Base-by-base conservation (phyloP, 2,888 invertebrate genomes). In the Cantharis rustica region DNA sequence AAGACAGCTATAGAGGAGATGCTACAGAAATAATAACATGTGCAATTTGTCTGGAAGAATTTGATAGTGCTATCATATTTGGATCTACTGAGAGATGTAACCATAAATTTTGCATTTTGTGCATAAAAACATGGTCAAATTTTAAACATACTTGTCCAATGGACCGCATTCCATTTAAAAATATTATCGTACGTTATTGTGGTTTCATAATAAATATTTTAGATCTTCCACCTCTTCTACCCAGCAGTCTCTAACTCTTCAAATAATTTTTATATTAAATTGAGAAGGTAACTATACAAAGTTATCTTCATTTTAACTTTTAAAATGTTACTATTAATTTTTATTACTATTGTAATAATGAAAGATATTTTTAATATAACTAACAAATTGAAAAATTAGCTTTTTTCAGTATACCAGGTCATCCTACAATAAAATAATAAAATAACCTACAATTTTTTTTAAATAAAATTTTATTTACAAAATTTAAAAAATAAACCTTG, bases 401-500 rank as follows among this genome's bases (percentile, higher is more conserved):
- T 47, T 47, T 47, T n/a, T 47, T 3, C n/a, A n/a, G 13, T 7
- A 1, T 23, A 23, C 23, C 17, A 17, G 17, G 2, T 3, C 17
- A 17, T 31, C 2, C 11, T 27, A 27, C 11, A 3, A 2, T 27
- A 11, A 27, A 27, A 27, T 27, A 27, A 27, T 27, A 27, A 27
- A 27, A 27, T 27, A 27, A 47, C 2, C n/a, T 47, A 47, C 1
- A 27, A 10, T n/a, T 47, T 47, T n/a, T 47, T 47, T 47, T n/a
- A n/a, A 47, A n/a, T 47, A 47, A n/a, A 47, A 47, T 10, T 47
- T 47, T 47, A 47, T 47, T 47, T 47, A 47, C 47, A 47, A 47
- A 47, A 47, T n/a, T 47, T 47, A 9, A 47, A 47, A 47, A 47
- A 47, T 7, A 47, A 47, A 7, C n/a, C 69, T 82, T 81, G 81